Base-by-base conservation (phyloP, 2,797 vertebrate genomes). In the Florisuga fusca region DNA sequence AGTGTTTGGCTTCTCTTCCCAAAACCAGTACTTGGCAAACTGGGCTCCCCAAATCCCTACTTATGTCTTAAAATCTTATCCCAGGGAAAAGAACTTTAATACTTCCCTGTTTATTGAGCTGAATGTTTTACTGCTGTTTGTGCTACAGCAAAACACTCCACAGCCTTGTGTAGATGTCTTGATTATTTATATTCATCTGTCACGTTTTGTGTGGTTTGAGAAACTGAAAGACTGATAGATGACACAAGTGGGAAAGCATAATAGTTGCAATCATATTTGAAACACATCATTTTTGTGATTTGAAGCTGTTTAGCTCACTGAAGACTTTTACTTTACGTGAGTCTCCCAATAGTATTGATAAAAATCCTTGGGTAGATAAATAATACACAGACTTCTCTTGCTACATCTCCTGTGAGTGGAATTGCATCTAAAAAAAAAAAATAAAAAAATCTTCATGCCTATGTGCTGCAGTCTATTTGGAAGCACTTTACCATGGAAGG, bases 301-400 rank as follows among this genome's bases (percentile, higher is more conserved):
- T 75, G 25, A 80, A 54, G 34, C 23, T 62, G 25, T 78, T 50
- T 50, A 53, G 22, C 27, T 20, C 15, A 17, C 19, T 23, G 62
- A 59, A 73, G 91, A 90, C 43, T 91, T 91, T 58, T 23, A 43
- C 43, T 74, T 83, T 22, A 34, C 43, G 5, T 58, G 13, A 59
- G 34, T 46, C 68, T 46, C 19, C 55, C 8, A 3, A 21, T 26
- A 31, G 29, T 3, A 10, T 84, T 91, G 76, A 19, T 61, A 36
- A 77, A 77, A 72, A n/a, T 31, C 62, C 34, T 73, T 67, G 55
- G 63, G 26, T 76, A 53, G 77, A 84, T 91, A 93, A 89, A 77
- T 94, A 64, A 82, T 69, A 15, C 43, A 69, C 15, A 29, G 54
- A 10, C 8, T 67, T 66, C 8, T 82, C 59, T 82, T n/a, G 15